phyloP scores from a whole-genome alignment of 37 sponge, comb jelly and placozoan species.

The Haliclona indistincta region DNA sequence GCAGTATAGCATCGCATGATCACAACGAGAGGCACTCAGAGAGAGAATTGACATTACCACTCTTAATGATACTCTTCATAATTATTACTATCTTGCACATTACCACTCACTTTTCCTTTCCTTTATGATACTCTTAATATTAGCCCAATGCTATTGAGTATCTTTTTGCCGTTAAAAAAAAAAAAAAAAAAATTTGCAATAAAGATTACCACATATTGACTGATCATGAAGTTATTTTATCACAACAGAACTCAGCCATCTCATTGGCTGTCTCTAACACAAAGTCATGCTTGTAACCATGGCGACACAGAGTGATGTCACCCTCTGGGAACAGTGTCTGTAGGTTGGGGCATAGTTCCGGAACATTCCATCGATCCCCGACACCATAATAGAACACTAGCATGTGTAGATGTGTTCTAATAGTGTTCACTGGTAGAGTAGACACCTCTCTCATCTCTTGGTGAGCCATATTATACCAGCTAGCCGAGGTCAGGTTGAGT shows the following conservation, averaged over 20 bases:
- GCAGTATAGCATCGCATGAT: no score
- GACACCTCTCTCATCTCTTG: conserved; percentile 70
- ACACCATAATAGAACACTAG: conserved; percentile 71
- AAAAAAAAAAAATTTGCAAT: no score
- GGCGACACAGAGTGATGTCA: conserved; percentile 40
- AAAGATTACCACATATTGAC: no score
- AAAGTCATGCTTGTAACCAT: conserved; percentile 63
- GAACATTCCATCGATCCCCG: conserved; percentile 56
- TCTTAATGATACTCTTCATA: no score
- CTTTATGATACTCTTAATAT: no score
- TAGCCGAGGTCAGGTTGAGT: conserved; percentile 28
- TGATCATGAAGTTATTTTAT: no score
- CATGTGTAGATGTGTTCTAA: conserved; percentile 36
- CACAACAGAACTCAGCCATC: conserved; percentile 69
- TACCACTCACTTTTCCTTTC: no score
- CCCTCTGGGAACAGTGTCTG: conserved; percentile 46
- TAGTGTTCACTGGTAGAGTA: conserved; percentile 15
- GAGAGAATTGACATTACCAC: no score
- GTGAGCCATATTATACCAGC: conserved; percentile 58
- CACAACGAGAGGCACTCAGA: no score
- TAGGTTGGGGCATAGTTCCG: conserved; percentile 28
- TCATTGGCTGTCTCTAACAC: conserved; percentile 41
- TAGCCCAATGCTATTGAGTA: no score
- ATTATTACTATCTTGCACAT: no score
- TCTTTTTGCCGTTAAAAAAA: no score